Evolutionary conservation across 1,140 invertebrate species (phyloP), one percentile per base, ranked within the genome.

Genomic region (Copidosoma floridanum): DNA sequence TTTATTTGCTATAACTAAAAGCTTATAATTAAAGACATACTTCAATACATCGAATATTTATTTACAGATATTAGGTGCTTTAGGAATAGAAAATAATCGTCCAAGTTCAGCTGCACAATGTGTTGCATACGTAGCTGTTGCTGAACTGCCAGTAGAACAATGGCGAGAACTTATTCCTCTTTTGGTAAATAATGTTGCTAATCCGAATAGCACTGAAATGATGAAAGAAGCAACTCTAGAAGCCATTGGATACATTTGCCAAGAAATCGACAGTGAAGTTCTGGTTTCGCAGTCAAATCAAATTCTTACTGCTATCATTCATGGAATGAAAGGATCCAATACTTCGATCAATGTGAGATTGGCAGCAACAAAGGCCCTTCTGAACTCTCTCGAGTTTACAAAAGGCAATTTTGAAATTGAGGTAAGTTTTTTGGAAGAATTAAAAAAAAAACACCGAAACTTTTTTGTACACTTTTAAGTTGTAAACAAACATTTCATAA

Each of bases 321-420:
- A 98, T 82, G 97, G 97, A 12, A 98, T 98, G 95, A 85, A 92
- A 71, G 83, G 84, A 90, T 85, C 77, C 86, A 84, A 86, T 85
- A 88, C 78, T 80, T 94, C 83, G 54, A 90, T 88, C 76, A 87
- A 94, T 77, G 93, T 97, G 0, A 83, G 92, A 60, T 82, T 98
- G 46, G 97, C 97, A 29, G 98, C 98, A 5, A 99, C 97, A 12
- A 96, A 90, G 71, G 97, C 98, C 8, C 83, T 99, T 14, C 85
- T 94, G n/a, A 99, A 99, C 80, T 99, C 97, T 0, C 78, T 99
- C 21, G 98, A 99, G 83, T 99, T 99, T 73, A 99, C 97, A 7
- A 94, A 94, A 82, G 92, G 92, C 14, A 99, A 99, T 82, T 99
- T 99, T 82, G 94, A 98, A 68, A 95, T 94, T 77, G 95, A 98